Percentiles rank a stretch among this genome's conserved stretches.
Conservation (phyloP, 2,888 invertebrate genomes). For the Chloromyia formosa region DNA sequence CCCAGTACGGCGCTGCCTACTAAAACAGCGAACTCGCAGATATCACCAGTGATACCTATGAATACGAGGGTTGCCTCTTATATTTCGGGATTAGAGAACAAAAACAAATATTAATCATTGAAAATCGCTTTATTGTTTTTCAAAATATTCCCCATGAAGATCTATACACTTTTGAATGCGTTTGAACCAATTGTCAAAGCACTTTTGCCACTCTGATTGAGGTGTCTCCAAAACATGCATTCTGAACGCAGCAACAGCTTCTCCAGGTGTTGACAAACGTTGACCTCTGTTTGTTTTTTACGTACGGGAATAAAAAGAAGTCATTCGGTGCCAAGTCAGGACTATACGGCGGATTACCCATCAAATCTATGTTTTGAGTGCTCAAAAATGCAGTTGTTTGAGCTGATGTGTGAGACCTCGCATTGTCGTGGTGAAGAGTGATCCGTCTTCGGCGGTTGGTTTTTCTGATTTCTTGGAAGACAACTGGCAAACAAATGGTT, state of each 20-base stretch:
- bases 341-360: conserved; percentile 1
- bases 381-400: conserved; percentile 1
- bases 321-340: conserved; percentile 19
- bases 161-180: conserved; percentile 46
- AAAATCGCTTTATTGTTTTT: conserved; percentile 35
- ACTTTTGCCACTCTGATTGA: conserved; percentile 34
- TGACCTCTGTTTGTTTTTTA: conserved; percentile 39
- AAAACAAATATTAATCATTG: too few species aligned
- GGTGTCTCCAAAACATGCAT: conserved; percentile 46
- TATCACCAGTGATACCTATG: too few species aligned
- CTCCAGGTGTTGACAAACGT: conserved; percentile 45
- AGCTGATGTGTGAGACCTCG: conserved; percentile 36
- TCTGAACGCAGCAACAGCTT: conserved; percentile 46
- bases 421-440: conserved; percentile 47
- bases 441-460: conserved; percentile 45
- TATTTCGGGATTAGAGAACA: too few species aligned
- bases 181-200: conserved; percentile 40
- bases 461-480: conserved; percentile 50
- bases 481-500: conserved; percentile 45
- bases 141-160: conserved; percentile 41
- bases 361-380: conserved; percentile 28
- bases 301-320: conserved; percentile 5
- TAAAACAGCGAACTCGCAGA: too few species aligned
- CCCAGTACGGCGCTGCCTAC: too few species aligned
- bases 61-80: too few species aligned